These are phyloP conservation scores for Centrocercus urophasianus DNA, from an alignment of 2,113 vertebrate species.

Conservation along the genomic window DNA sequence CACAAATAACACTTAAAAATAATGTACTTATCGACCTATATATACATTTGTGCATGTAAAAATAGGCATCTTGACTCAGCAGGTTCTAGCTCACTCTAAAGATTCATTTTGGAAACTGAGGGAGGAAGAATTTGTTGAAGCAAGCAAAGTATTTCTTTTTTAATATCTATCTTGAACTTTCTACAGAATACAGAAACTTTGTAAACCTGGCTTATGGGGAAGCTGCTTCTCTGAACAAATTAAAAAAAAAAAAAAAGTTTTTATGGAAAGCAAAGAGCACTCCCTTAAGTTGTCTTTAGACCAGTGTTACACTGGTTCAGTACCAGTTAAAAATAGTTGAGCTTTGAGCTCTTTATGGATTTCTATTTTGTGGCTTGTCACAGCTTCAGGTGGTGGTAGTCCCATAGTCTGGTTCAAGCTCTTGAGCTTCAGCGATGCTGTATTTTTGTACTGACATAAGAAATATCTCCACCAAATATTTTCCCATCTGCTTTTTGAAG, in stretches of 20 bases:
- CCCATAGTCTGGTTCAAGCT: not conserved
- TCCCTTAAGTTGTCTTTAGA: not conserved
- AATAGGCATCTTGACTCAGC: not conserved
- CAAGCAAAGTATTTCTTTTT: accelerated
- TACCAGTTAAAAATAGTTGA: not conserved
- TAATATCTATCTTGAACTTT: not conserved
- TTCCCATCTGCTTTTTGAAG: not conserved
- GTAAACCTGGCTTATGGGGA: not conserved
- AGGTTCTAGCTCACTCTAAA: not conserved
- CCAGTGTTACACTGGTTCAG: not conserved
- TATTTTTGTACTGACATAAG: accelerated
- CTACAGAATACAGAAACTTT: not conserved
- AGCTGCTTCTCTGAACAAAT: not conserved
- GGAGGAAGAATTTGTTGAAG: not conserved
- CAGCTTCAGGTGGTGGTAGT: not conserved
- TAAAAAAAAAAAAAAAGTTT: not conserved
- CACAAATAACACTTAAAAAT: not conserved
- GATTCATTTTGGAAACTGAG: not conserved
- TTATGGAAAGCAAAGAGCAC: not conserved
- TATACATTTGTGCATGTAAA: not conserved
- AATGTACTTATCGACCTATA: no score
- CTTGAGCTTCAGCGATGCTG: not conserved
- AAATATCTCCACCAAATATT: not conserved
- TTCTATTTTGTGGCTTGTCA: not conserved
- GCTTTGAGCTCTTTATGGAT: not conserved